phyloP scores from a whole-genome alignment of 2,113 vertebrate species.

The Pedionomus torquatus region DNA sequence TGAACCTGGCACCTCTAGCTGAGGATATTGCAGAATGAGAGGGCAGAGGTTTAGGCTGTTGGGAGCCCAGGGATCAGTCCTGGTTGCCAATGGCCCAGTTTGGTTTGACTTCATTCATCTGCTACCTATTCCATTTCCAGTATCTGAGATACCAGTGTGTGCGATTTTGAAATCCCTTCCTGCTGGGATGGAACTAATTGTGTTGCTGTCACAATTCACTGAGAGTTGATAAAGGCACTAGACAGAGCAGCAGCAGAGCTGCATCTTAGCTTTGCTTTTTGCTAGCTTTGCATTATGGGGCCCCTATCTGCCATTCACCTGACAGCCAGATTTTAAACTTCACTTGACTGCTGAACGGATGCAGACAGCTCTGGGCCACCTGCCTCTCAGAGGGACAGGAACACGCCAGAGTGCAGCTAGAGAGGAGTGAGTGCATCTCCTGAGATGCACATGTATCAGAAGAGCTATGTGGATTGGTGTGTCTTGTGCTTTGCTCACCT shows the following conservation, averaged over 20 bases:
- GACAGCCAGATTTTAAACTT: not conserved
- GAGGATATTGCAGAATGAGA: not conserved
- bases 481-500: not conserved
- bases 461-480: not conserved
- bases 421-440: not conserved
- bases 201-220: not conserved
- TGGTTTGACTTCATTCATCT: too few species aligned
- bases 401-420: not conserved
- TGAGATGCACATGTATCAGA: not conserved
- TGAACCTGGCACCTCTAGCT: not conserved
- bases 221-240: accelerated
- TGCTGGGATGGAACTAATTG: not conserved
- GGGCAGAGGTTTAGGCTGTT: not conserved
- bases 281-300: not conserved
- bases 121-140: not conserved
- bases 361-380: not conserved
- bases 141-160: not conserved
- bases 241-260: not conserved
- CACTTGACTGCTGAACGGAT: not conserved
- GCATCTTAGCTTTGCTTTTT: not conserved
- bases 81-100: not conserved
- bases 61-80: not conserved
- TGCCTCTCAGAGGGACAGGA: not conserved
- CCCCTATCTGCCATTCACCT: not conserved
- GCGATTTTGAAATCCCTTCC: not conserved